A percentile compares a stretch with the other conserved stretches of the same genome.
These are phyloP conservation scores for Pinna nobilis DNA, from an alignment of 1,140 invertebrate genomes.

Conservation along the genomic window DNA sequence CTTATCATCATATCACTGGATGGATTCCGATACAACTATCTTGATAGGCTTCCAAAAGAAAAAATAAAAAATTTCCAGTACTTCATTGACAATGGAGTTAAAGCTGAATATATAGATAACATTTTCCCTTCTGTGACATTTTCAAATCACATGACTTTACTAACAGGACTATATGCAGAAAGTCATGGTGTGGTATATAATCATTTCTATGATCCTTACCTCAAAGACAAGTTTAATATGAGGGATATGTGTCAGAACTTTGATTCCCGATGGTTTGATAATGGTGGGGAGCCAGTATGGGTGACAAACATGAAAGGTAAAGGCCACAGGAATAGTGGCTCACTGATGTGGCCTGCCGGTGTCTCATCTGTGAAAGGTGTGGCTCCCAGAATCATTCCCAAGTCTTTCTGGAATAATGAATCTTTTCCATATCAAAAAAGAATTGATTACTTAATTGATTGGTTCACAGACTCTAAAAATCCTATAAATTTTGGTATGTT, in stretches of 20 bases:
- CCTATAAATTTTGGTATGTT: conserved; percentile 78
- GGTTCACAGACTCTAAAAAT: conserved; percentile 79
- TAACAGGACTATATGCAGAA: conserved; percentile 83
- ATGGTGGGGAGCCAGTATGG: conserved; percentile 66
- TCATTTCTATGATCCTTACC: conserved; percentile 78
- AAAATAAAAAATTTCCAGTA: conserved; percentile 57
- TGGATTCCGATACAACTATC: conserved; percentile 66
- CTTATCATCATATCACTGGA: conserved; percentile 69
- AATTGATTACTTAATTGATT: conserved; percentile 79
- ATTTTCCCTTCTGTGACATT: conserved; percentile 85
- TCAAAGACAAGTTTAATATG: conserved; percentile 69
- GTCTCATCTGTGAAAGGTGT: conserved; percentile 28
- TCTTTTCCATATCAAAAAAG: conserved; percentile 75
- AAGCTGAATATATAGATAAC: conserved; percentile 63
- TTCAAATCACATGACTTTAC: conserved; percentile 86
- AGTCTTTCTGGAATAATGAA: conserved; percentile 13
- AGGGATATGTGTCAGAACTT: conserved; percentile 58
- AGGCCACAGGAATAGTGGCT: conserved; percentile 36
- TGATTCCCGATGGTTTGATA: conserved; percentile 58
- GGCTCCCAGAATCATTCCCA: conserved; percentile 30
- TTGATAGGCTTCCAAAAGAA: conserved; percentile 39
- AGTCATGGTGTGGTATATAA: conserved; percentile 84
- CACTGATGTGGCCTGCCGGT: conserved; percentile 44
- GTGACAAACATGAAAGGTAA: conserved; percentile 55
- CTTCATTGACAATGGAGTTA: conserved; percentile 57